phyloP scores from a whole-genome alignment of 2,888 invertebrate species.

The Dasysyrphus albostriatus region DNA sequence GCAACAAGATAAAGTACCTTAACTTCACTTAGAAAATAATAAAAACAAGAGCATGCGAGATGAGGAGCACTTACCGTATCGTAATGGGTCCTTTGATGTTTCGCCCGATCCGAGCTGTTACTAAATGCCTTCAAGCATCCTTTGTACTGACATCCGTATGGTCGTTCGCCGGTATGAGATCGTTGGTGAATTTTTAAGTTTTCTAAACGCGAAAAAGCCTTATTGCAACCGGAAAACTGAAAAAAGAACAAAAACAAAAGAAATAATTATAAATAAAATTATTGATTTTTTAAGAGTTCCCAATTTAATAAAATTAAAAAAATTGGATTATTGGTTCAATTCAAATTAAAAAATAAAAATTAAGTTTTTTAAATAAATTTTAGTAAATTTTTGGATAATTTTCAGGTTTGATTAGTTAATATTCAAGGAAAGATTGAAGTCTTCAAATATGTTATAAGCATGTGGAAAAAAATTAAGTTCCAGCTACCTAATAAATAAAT shows the following conservation, averaged over 20 bases:
- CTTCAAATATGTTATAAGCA: too few relatives aligned
- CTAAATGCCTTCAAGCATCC: conserved; percentile 98
- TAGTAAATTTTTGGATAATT: too few relatives aligned
- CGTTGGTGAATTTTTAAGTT: conserved; percentile 99
- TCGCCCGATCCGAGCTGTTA: conserved; percentile 98
- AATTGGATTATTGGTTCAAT: too few relatives aligned
- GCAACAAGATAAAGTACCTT: conserved; percentile 38
- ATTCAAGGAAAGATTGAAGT: too few relatives aligned
- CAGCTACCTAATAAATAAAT: too few relatives aligned
- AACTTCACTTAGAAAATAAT: conserved; percentile 16
- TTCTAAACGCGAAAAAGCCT: conserved; percentile 98
- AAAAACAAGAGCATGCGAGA: not conserved
- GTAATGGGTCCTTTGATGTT: conserved; percentile 99
- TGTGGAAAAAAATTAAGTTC: too few relatives aligned
- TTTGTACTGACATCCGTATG: conserved; percentile 96
- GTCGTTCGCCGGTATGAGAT: conserved; percentile 98
- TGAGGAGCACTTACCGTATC: conserved; percentile 91
- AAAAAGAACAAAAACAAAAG: conserved; percentile 78
- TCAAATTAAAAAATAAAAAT: too few relatives aligned
- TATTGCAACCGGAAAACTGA: conserved; percentile 96
- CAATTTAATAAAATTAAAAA: not conserved
- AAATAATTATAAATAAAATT: not conserved
- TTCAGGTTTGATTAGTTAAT: too few relatives aligned
- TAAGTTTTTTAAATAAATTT: too few relatives aligned
- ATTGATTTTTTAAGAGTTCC: not conserved